These are phyloP conservation scores for Odontomyia ornata DNA, from an alignment of 2,888 invertebrate genomes.

Conservation along the genomic window DNA sequence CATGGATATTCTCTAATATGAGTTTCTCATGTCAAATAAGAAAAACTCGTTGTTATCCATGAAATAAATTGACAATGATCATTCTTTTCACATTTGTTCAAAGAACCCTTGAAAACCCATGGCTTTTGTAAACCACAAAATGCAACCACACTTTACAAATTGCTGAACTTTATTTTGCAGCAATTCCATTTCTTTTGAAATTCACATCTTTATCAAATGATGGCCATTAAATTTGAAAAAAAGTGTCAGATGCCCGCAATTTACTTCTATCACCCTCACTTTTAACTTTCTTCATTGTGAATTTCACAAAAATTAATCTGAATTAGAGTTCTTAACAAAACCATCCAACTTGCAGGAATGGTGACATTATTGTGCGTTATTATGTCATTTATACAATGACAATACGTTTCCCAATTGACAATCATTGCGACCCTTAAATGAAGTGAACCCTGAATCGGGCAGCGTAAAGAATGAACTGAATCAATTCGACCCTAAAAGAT, in stretches of 20 bases:
- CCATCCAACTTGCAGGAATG: slow-evolving; percentile 37
- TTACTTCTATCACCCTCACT: neutral
- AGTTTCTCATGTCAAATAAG: too few relatives aligned
- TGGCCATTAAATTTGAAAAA: neutral
- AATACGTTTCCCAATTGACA: neutral
- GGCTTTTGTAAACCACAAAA: slow-evolving; percentile 9
- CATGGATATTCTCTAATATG: too few relatives aligned
- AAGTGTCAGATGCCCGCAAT: neutral
- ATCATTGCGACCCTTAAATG: neutral
- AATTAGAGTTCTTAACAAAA: slow-evolving; percentile 26
- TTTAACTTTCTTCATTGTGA: neutral
- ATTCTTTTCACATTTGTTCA: too few relatives aligned
- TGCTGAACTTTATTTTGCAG: neutral
- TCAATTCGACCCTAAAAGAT: neutral
- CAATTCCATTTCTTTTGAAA: neutral
- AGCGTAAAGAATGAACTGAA: slow-evolving; percentile 29
- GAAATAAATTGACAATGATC: too few relatives aligned
- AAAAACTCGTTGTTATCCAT: too few relatives aligned
- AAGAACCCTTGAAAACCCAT: too few relatives aligned
- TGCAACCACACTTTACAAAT: slow-evolving; percentile 23
- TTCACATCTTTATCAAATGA: neutral
- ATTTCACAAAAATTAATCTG: slow-evolving; percentile 34
- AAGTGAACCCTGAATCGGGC: neutral
- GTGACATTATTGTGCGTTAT: slow-evolving; percentile 34
- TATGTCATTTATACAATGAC: slow-evolving; percentile 21